Evolutionary conservation across 2,888 invertebrate genomes (phyloP).

Genomic region (Napeogenes inachia): DNA sequence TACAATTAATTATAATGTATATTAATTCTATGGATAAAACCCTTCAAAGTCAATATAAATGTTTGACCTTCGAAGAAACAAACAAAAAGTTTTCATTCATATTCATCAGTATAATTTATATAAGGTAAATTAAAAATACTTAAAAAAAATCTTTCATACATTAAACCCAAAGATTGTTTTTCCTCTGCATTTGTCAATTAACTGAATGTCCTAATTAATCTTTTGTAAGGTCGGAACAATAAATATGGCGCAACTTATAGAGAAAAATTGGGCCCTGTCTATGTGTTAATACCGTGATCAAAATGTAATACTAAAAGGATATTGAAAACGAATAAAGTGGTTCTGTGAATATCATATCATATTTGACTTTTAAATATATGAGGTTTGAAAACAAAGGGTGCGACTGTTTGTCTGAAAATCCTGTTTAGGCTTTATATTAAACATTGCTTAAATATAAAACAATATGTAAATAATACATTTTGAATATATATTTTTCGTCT

Average conservation of each 20-base stretch:
- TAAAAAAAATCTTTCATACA: neutral
- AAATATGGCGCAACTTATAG: constrained; percentile 1
- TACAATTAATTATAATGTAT: no score
- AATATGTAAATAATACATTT: no score
- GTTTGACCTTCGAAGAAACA: no score
- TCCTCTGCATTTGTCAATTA: constrained; percentile 20
- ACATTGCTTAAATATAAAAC: no score
- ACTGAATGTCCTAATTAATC: constrained; percentile 34
- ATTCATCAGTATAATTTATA: no score
- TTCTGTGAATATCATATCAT: neutral
- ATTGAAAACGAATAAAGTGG: constrained; percentile 19
- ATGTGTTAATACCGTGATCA: constrained; percentile 40
- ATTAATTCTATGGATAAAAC: no score
- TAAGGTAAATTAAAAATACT: no score
- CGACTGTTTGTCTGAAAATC: neutral
- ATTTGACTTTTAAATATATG: constrained; percentile 2
- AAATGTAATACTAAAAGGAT: constrained; percentile 35
- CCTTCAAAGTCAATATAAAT: no score
- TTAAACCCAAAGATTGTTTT: constrained; percentile 3
- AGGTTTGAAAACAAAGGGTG: neutral
- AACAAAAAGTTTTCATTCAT: no score
- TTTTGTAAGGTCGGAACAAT: constrained; percentile 21
- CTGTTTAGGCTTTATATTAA: neutral
- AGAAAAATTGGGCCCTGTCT: constrained; percentile 33
- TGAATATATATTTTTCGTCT: no score